A percentile compares a stretch with the other conserved stretches of the same genome.
Conservation (phyloP, 1,140 invertebrate genomes). For the Bombus polaris region DNA sequence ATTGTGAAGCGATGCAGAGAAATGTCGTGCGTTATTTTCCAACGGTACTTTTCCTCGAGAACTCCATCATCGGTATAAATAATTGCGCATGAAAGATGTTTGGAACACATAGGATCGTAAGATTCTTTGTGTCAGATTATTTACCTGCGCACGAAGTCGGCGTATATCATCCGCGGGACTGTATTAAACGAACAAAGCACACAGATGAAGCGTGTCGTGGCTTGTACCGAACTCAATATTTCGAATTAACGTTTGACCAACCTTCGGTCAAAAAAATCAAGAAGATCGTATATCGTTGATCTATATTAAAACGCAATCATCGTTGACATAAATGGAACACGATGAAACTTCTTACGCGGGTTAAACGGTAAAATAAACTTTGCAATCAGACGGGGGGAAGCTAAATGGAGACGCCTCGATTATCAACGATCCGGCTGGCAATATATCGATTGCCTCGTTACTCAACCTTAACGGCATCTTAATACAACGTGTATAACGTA, state of each 20-base stretch:
- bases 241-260: not conserved
- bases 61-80: not conserved
- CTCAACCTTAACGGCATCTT: constrained; percentile 39
- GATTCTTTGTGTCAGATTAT: constrained; percentile 25
- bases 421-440: not conserved
- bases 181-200: constrained; percentile 8
- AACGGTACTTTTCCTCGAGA: not conserved
- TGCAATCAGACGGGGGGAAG: not conserved
- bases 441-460: constrained; percentile 43
- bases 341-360: not conserved
- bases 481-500: constrained; percentile 56
- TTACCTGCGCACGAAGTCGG: not conserved
- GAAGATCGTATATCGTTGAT: not conserved
- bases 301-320: not conserved
- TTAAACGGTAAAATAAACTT: not conserved
- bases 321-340: not conserved
- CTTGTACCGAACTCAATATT: constrained; percentile 6
- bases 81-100: constrained; percentile 3
- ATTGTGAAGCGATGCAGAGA: not conserved
- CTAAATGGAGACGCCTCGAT: not conserved
- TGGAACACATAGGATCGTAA: not conserved
- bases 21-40: constrained; percentile 17
- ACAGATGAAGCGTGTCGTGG: not conserved
- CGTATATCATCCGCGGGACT: not conserved
- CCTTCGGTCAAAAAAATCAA: not conserved